Evolutionary conservation across 2,113 vertebrate genomes (phyloP), one percentile per base, ranked within the genome.

Genomic region (Agapornis roseicollis): DNA sequence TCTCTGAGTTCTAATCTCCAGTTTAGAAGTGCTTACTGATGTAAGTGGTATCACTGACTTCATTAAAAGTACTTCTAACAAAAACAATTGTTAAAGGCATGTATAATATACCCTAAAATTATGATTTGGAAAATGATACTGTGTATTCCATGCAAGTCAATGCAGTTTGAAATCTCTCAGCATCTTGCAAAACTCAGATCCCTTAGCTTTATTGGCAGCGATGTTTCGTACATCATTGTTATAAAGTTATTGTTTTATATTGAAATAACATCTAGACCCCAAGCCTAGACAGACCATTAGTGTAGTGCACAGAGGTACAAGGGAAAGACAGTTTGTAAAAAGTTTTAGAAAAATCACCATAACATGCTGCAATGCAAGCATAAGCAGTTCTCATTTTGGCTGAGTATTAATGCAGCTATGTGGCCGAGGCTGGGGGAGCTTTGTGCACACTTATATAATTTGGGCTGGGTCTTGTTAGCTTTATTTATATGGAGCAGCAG

Each of bases 241-340:
- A 46, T 19, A 33, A 12, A 27, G 11, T 27, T 77, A 35, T 27
- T 80, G 17, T 31, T 86, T 69, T 61, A 28, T 33, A 72, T 6
- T 41, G 66, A 82, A 94, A 65, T 41, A 77, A 60, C 19, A 44
- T 11, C 44, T 58, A 76, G 61, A 87, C 42, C 39, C 60, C 18
- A 47, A 49, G 47, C 66, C 20, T 61, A 37, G 41, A 64, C 29
- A 79, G 52, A 76, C 5, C 27, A 28, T 29, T 56, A 55, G 27
- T 13, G 13, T 61, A 76, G 46, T 33, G 23, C 25, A 4, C 2
- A 33, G 8, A 91, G 69, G 61, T 82, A 72, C 17, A 37, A 46
- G 77, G 58, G 44, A 91, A 89, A 72, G 22, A 42, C 9, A 52
- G 31, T 65, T 61, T 91, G 68, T 27, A n/a, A 77, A 79, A 91